These are phyloP conservation scores for Galeopterus variegatus DNA, from an alignment of 2,113 vertebrate species.

Conservation along the genomic window DNA sequence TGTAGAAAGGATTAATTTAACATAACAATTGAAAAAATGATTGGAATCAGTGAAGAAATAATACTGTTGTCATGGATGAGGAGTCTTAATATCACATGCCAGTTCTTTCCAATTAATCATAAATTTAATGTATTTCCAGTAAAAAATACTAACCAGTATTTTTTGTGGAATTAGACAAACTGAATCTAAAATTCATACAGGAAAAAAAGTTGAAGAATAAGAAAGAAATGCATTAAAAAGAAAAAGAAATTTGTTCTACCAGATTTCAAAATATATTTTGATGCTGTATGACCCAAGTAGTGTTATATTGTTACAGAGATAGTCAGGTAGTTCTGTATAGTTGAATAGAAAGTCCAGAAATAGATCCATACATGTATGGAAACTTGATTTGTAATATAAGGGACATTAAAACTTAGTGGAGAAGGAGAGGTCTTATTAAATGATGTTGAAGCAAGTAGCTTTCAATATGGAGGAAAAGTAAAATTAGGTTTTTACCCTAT, in stretches of 20 bases:
- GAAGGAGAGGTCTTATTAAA: neutral
- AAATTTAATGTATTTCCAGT: conserved; percentile 38
- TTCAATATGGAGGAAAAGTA: neutral
- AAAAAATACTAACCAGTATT: conserved; percentile 60
- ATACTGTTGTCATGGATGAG: conserved; percentile 12
- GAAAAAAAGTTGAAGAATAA: conserved; percentile 16
- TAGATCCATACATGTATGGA: neutral
- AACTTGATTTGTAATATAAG: conserved; percentile 42
- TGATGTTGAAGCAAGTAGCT: conserved; percentile 19
- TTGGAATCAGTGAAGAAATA: conserved; percentile 25
- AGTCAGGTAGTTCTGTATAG: neutral
- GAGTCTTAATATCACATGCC: neutral
- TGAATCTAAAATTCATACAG: conserved; percentile 48
- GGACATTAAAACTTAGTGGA: neutral
- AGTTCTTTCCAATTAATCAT: conserved; percentile 41
- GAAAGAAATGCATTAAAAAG: conserved; percentile 40
- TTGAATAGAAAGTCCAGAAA: neutral
- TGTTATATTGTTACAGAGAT: neutral
- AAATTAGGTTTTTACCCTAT: neutral
- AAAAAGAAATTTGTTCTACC: conserved; percentile 36
- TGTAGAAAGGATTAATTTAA: conserved; percentile 40
- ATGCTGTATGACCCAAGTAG: neutral
- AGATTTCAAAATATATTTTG: conserved; percentile 44
- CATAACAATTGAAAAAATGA: conserved; percentile 4
- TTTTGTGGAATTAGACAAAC: conserved; percentile 59